These are phyloP conservation scores for Pyrgilauda ruficollis DNA, from an alignment of 2,113 vertebrate species.

Conservation along the genomic window DNA sequence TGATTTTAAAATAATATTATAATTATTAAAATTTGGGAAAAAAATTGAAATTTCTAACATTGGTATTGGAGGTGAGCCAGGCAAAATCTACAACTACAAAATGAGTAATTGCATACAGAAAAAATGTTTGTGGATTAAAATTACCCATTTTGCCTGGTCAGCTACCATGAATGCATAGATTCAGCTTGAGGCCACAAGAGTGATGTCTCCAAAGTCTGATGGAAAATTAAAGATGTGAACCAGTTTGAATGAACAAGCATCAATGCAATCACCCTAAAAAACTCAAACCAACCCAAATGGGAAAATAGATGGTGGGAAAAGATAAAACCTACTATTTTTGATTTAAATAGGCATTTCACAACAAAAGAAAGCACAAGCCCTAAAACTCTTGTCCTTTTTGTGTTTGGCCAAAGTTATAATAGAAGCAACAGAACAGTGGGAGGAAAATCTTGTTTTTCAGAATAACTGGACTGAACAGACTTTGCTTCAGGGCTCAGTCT, in stretches of 20 bases:
- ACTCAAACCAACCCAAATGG: neutral
- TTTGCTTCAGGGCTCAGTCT: neutral
- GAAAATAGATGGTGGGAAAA: conserved; percentile 8
- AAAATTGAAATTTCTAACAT: neutral
- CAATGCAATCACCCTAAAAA: neutral
- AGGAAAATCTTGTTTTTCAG: neutral
- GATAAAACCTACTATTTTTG: neutral
- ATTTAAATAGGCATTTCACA: conserved; percentile 29
- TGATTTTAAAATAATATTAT: neutral
- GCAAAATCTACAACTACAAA: neutral
- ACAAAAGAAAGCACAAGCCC: neutral
- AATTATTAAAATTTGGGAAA: neutral
- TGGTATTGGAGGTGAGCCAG: neutral
- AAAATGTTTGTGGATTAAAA: neutral
- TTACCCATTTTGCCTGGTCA: neutral
- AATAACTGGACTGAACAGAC: neutral
- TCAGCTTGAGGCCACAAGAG: neutral
- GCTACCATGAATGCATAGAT: neutral
- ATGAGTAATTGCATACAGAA: neutral
- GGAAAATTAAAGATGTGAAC: neutral
- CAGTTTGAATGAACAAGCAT: neutral
- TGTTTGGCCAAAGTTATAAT: neutral
- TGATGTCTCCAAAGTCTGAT: neutral
- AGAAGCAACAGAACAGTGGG: neutral
- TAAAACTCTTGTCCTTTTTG: neutral